Evolutionary conservation across 2,888 invertebrate species (phyloP).

Genomic region (Deroplatys truncata): DNA sequence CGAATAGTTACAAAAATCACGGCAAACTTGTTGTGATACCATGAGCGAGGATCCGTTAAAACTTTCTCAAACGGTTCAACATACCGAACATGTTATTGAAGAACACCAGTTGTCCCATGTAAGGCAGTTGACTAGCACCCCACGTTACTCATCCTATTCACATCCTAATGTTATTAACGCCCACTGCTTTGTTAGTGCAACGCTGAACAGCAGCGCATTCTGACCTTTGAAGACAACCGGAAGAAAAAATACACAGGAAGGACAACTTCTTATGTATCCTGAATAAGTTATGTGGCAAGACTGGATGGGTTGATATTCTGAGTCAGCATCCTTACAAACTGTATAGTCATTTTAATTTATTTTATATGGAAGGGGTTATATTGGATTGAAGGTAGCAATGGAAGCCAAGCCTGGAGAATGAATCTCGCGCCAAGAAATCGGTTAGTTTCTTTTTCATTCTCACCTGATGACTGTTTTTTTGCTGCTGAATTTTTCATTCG

Average conservation of each 20-base stretch:
- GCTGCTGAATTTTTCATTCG: too few relatives aligned
- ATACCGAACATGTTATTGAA: too few relatives aligned
- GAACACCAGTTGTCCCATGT: too few relatives aligned
- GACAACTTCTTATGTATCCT: background rate
- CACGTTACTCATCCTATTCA: background rate
- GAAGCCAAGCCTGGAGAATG: too few relatives aligned
- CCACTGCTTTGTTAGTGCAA: background rate
- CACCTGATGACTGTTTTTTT: too few relatives aligned
- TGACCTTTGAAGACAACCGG: background rate
- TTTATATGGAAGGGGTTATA: background rate
- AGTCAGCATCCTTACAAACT: background rate
- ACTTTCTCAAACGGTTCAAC: too few relatives aligned
- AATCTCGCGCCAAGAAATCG: too few relatives aligned
- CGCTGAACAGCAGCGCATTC: background rate
- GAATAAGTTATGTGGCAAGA: background rate
- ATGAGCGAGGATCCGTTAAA: background rate
- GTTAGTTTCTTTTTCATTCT: too few relatives aligned
- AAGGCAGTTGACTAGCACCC: background rate
- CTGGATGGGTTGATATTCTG: background rate
- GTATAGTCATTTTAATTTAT: background rate
- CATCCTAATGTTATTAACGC: slow-evolving; percentile 8
- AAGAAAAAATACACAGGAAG: background rate
- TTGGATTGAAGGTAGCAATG: background rate
- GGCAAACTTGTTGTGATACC: too few relatives aligned
- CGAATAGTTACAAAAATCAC: too few relatives aligned